Percentiles rank a stretch among this genome's conserved stretches.
phyloP scores from a whole-genome alignment of 2,797 vertebrate genomes.

The Sebastes miniatus region DNA sequence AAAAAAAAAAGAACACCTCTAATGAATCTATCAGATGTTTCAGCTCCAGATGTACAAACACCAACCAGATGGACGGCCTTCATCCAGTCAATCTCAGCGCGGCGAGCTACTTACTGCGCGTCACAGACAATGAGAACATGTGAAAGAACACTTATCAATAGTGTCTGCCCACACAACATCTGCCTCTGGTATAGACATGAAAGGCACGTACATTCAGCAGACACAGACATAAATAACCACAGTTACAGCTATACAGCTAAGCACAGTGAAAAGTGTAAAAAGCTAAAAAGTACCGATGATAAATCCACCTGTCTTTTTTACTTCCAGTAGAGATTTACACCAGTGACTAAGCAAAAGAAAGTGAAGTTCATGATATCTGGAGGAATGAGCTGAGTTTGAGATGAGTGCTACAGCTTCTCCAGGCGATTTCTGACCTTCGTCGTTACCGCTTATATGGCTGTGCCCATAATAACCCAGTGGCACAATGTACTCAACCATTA shows the following conservation, averaged over 20 bases:
- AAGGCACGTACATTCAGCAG: not conserved
- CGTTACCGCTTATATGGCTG: not conserved
- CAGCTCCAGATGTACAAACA: slow-evolving; percentile 22
- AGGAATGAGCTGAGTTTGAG: slow-evolving; percentile 2
- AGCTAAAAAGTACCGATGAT: not conserved
- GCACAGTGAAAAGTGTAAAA: not conserved
- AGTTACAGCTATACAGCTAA: not conserved
- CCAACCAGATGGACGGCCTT: slow-evolving; percentile 27
- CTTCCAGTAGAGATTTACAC: not conserved
- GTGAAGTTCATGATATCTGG: not conserved
- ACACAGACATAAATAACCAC: not conserved
- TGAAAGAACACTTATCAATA: slow-evolving; percentile 44
- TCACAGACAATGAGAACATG: slow-evolving; percentile 28
- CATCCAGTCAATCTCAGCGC: slow-evolving; percentile 13
- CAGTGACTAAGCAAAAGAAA: not conserved
- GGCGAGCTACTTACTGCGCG: not conserved
- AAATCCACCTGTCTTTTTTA: not conserved
- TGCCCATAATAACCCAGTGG: not conserved
- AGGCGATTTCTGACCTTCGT: slow-evolving; percentile 19
- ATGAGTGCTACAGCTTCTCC: not conserved
- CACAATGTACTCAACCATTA: not conserved
- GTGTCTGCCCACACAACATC: slow-evolving; percentile 44
- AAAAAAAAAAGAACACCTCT: not conserved
- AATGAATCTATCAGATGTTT: slow-evolving; percentile 9
- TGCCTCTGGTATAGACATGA: slow-evolving; percentile 24